Conservation (phyloP, 2,113 vertebrate species). For the Leptodactylus fuscus region DNA sequence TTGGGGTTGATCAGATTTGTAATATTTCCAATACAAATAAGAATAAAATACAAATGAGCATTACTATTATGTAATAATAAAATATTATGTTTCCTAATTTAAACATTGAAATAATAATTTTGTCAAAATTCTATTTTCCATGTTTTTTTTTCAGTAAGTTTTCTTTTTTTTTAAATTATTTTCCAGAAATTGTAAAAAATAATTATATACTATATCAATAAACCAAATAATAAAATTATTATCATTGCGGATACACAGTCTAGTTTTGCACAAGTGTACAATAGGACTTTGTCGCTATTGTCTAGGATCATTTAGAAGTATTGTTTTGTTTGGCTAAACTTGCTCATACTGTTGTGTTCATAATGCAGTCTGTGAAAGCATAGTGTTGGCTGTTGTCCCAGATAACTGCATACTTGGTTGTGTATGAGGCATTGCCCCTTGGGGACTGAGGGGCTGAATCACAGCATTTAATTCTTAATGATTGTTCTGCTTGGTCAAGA, state of each 20-base stretch:
- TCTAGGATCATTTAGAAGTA: not conserved
- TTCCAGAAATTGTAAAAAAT: not conserved
- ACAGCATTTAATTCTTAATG: conserved; percentile 72
- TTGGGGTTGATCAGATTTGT: too few species aligned
- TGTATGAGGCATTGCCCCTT: conserved; percentile 64
- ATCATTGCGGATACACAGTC: not conserved
- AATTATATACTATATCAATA: not conserved
- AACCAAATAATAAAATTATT: not conserved
- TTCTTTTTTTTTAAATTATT: not conserved
- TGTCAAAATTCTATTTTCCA: not conserved
- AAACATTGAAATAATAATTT: too few species aligned
- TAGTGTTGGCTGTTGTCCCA: conserved; percentile 66
- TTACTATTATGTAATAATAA: too few species aligned
- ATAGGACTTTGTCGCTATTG: not conserved
- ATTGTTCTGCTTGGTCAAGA: conserved; percentile 72
- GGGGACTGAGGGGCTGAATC: conserved; percentile 67
- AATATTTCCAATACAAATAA: too few species aligned
- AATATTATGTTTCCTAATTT: too few species aligned
- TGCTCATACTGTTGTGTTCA: conserved; percentile 65
- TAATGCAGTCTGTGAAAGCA: conserved; percentile 64
- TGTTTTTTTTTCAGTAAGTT: not conserved
- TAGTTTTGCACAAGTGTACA: not conserved
- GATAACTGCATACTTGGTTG: conserved; percentile 62
- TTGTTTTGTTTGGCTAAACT: conserved; percentile 26
- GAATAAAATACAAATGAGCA: too few species aligned